Evolutionary conservation across 2,888 invertebrate species (phyloP).

Genomic region (Papilio demoleus): DNA sequence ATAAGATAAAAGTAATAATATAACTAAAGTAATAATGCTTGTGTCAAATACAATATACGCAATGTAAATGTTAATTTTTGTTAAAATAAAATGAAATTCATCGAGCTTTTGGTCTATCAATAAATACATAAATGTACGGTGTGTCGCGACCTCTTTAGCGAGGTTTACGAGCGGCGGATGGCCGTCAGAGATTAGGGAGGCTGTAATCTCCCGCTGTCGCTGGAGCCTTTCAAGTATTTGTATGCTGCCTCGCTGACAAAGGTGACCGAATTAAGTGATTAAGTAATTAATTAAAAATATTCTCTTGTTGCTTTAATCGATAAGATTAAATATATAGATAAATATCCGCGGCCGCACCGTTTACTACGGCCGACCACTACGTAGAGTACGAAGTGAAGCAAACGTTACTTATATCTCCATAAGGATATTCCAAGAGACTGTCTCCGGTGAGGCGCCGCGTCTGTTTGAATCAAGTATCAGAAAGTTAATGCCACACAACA

Average conservation of each 20-base stretch:
- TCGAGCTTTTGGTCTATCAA: not conserved
- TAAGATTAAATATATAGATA: not conserved
- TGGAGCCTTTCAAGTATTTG: not conserved
- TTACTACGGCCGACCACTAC: too few relatives aligned
- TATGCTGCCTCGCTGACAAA: not conserved
- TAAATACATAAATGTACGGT: not conserved
- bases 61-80: too few relatives aligned
- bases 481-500: not conserved
- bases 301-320: not conserved
- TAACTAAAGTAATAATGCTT: too few relatives aligned
- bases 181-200: slow-evolving; percentile 1
- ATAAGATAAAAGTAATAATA: not conserved
- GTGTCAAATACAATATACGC: too few relatives aligned
- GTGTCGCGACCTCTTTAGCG: not conserved
- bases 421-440: not conserved
- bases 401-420: too few relatives aligned
- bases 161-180: not conserved
- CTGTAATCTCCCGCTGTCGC: not conserved
- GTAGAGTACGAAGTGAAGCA: too few relatives aligned
- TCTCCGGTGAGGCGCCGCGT: not conserved
- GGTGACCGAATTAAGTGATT: slow-evolving; percentile 1
- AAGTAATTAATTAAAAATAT: slow-evolving; percentile 1
- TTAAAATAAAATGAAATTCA: not conserved
- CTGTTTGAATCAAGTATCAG: not conserved
- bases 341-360: too few relatives aligned